A percentile compares a stretch with the other conserved stretches of the same genome.
Conservation (phyloP, 2,797 vertebrate genomes). For the Varecia variegata region DNA sequence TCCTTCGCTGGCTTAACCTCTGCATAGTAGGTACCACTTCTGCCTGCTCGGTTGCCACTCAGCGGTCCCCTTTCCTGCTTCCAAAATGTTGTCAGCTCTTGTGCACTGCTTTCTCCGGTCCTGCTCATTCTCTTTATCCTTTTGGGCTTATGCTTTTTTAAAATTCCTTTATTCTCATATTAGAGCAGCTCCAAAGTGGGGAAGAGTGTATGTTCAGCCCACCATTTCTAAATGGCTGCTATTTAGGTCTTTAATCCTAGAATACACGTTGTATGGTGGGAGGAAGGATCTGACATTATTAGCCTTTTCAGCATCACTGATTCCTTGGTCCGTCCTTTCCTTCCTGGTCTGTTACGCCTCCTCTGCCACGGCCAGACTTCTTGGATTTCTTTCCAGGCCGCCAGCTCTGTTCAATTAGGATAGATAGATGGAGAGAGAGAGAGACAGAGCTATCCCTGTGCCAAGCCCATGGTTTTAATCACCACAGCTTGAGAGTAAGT, state of each 20-base stretch:
- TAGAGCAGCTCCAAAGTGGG: background rate
- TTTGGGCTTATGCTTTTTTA: background rate
- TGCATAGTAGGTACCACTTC: background rate
- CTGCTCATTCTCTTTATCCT: background rate
- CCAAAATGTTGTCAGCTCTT: too few species aligned
- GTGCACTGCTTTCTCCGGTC: background rate
- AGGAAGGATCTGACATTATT: background rate
- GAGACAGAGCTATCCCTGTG: background rate
- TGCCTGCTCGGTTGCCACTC: background rate
- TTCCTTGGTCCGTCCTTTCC: background rate
- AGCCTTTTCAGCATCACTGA: background rate
- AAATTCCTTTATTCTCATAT: background rate
- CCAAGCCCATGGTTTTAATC: background rate
- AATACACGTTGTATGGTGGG: background rate
- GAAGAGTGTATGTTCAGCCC: background rate
- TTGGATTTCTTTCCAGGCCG: background rate
- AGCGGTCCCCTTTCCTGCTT: background rate
- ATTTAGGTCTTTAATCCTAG: background rate
- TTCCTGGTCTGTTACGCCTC: background rate
- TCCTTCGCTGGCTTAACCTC: background rate
- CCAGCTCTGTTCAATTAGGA: background rate
- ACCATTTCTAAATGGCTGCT: background rate
- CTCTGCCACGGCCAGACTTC: background rate
- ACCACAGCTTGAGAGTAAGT: background rate
- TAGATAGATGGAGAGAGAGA: background rate